Base-by-base conservation (phyloP, 2,797 vertebrate genomes). In the Tolypeutes matacus region DNA sequence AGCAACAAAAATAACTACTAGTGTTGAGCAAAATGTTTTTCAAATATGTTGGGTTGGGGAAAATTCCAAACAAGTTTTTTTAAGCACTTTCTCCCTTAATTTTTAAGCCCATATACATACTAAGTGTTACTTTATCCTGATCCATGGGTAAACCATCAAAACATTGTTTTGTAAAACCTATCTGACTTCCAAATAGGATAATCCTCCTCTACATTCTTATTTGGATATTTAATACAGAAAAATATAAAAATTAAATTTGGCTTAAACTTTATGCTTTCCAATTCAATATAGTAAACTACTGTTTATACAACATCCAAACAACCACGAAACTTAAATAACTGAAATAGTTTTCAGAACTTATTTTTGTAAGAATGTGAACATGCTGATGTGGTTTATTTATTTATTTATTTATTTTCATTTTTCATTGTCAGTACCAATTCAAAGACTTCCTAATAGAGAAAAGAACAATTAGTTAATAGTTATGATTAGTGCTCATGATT, bases 181-280 rank as follows among this genome's bases (percentile, higher is more conserved):
- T 36, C 65, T 86, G 15, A 73, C 64, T 90, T 86, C 42, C 34
- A 89, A 82, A 86, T 29, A 69, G 64, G 88, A 69, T 80, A 67
- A 82, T 36, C 39, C 58, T 83, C 86, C 11, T 80, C 78, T 73
- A 64, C 23, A 36, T 88, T 92, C 25, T 53, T n/a, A 73, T 46
- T 88, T 67, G 13, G 18, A 65, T 75, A 36, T 78, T 56, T 53
- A 11, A 53, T 62, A 51, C 27, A 64, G 15, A 95, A 56, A 60
- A 92, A 80, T 84, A 85, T 72, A 25, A 64, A n/a, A n/a, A n/a
- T 46, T 73, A 85, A 88, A 73, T 78, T 46, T 89, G 72, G 3
- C 31, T 92, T 95, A 85, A 82, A 4, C 7, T 92, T 92, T 56
- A 39, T 75, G 6, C 23, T 5, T 89, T 90, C 12, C 53, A 81